A percentile compares a stretch with the other conserved stretches of the same genome.
phyloP scores from a whole-genome alignment of 2,888 invertebrate species.

The Ecdyonurus torrentis region DNA sequence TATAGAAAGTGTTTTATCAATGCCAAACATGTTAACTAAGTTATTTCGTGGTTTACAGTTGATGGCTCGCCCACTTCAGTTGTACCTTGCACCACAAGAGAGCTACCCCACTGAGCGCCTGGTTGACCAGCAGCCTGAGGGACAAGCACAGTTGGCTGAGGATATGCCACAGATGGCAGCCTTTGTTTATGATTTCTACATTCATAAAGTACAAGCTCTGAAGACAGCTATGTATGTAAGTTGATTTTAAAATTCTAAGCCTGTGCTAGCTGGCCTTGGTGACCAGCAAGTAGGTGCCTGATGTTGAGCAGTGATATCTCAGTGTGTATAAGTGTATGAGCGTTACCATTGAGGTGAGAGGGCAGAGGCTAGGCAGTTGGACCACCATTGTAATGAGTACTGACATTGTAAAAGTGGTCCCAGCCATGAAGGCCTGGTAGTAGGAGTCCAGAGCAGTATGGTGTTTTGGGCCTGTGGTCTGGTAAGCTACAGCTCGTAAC shows the following conservation, averaged over 20 bases:
- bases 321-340: background rate
- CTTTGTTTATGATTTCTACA: constrained; percentile 86
- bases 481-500: too few species aligned
- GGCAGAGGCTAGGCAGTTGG: too few species aligned
- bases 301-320: background rate
- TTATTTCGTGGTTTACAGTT: too few species aligned
- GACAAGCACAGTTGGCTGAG: constrained; percentile 39
- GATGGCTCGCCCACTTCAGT: constrained; percentile 58
- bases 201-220: constrained; percentile 49
- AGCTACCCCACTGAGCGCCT: constrained; percentile 52
- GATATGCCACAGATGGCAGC: constrained; percentile 93
- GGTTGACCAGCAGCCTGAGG: constrained; percentile 26
- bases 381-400: too few species aligned
- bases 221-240: constrained; percentile 32
- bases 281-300: background rate
- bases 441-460: too few species aligned
- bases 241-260: constrained; percentile 6
- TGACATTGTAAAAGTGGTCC: too few species aligned
- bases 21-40: too few species aligned
- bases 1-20: too few species aligned
- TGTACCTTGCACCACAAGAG: constrained; percentile 68
- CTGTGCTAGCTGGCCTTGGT: background rate
- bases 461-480: too few species aligned
- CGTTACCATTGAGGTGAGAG: background rate
- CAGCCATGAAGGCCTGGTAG: too few species aligned